A percentile compares a stretch with the other conserved stretches of the same genome.
These are phyloP conservation scores for Trididemnum nubilum DNA, from an alignment of 23 tunicate species.

Conservation along the genomic window DNA sequence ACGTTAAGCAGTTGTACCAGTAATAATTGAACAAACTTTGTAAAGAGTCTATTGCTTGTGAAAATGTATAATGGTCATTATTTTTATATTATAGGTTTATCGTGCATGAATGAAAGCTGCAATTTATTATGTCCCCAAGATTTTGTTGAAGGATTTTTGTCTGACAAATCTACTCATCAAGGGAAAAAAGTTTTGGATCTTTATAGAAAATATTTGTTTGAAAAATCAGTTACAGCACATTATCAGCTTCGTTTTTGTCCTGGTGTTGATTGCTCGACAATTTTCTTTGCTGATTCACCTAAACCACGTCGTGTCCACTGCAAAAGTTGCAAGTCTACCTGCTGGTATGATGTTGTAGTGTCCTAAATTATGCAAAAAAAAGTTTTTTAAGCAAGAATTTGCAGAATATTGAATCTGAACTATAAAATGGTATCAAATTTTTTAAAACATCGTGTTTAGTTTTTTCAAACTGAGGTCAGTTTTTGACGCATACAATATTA, in stretches of 20 bases:
- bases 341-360: conserved; percentile 41
- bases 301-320: conserved; percentile 77
- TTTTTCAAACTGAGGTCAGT: no score
- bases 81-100: no score
- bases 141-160: conserved; percentile 55
- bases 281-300: conserved; percentile 60
- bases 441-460: no score
- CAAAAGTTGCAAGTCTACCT: conserved; percentile 40
- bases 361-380: no score
- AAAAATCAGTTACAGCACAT: conserved; percentile 59
- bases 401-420: no score
- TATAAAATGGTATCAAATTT: no score
- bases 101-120: conserved; percentile 80
- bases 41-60: no score
- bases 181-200: conserved; percentile 8
- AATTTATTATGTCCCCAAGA: conserved; percentile 58
- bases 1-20: no score
- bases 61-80: no score
- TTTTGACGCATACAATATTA: no score
- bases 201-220: conserved; percentile 22
- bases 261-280: conserved; percentile 74
- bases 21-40: no score
- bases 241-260: conserved; percentile 86
- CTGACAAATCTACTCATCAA: background rate
- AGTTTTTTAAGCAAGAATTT: no score